phyloP scores from a whole-genome alignment of 2,797 vertebrate species.

The Anguilla megastoma region DNA sequence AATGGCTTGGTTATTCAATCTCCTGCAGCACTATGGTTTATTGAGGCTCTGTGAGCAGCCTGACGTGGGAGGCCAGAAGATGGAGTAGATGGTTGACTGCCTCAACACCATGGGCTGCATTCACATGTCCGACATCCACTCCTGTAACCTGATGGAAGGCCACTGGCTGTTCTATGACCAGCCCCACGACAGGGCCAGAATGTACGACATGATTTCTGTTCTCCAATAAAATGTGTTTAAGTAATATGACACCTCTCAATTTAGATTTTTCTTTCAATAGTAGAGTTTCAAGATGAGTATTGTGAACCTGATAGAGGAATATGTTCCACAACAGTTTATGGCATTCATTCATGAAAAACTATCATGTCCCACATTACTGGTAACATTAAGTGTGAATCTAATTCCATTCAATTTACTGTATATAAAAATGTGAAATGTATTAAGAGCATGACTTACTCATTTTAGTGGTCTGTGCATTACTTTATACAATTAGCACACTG shows the following conservation, averaged over 20 bases:
- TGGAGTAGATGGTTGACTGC: constrained; percentile 59
- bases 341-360: too few species aligned
- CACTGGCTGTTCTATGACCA: constrained; percentile 63
- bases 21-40: constrained; percentile 46
- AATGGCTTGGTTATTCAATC: not conserved
- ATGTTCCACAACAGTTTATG: too few species aligned
- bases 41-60: constrained; percentile 67
- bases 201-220: constrained; percentile 53
- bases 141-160: constrained; percentile 57
- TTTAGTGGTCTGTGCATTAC: too few species aligned
- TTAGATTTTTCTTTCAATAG: not conserved
- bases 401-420: too few species aligned
- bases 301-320: not conserved
- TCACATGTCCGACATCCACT: constrained; percentile 53
- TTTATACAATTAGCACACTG: too few species aligned
- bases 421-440: too few species aligned
- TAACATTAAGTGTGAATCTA: too few species aligned
- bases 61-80: constrained; percentile 56
- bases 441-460: too few species aligned
- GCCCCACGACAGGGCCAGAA: constrained; percentile 51
- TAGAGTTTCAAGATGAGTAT: not conserved
- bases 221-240: not conserved
- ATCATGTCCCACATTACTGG: too few species aligned
- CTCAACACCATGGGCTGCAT: constrained; percentile 52
- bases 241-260: not conserved